Conservation (phyloP, 1,140 invertebrate species). For the Subanguina moxae region DNA sequence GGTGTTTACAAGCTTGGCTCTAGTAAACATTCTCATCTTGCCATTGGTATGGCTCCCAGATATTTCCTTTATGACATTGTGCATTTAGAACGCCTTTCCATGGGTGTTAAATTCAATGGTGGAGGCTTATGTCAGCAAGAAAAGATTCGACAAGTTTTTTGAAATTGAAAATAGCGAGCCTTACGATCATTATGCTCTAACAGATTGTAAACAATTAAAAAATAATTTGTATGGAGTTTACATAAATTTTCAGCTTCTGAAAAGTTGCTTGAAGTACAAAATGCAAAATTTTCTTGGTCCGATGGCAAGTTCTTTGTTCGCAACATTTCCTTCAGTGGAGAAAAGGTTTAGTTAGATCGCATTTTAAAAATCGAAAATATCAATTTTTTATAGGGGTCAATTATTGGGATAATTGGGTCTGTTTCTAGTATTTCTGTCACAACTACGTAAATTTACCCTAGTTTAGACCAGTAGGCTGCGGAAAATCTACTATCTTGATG, state of each 20-base stretch:
- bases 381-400: constrained; percentile 35
- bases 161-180: constrained; percentile 43
- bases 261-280: constrained; percentile 26
- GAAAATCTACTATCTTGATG: constrained; percentile 73
- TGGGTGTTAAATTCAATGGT: constrained; percentile 95
- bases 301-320: constrained; percentile 16
- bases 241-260: constrained; percentile 8
- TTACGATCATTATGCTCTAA: constrained; percentile 35
- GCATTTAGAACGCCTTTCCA: constrained; percentile 77
- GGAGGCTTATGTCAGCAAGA: constrained; percentile 71
- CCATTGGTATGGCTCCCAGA: constrained; percentile 65
- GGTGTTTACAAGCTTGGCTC: constrained; percentile 85
- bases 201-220: constrained; percentile 13
- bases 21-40: constrained; percentile 90
- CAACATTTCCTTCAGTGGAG: constrained; percentile 25
- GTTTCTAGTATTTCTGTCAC: no score
- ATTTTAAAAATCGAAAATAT: background rate
- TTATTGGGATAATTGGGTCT: constrained; percentile 52
- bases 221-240: background rate
- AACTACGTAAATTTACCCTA: no score
- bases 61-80: background rate
- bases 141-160: constrained; percentile 62
- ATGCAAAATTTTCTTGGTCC: constrained; percentile 33
- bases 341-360: background rate
- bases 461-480: constrained; percentile 64